A percentile compares a stretch with the other conserved stretches of the same genome.
These are phyloP conservation scores for Leptodactylus fuscus DNA, from an alignment of 2,113 vertebrate genomes.

Conservation along the genomic window DNA sequence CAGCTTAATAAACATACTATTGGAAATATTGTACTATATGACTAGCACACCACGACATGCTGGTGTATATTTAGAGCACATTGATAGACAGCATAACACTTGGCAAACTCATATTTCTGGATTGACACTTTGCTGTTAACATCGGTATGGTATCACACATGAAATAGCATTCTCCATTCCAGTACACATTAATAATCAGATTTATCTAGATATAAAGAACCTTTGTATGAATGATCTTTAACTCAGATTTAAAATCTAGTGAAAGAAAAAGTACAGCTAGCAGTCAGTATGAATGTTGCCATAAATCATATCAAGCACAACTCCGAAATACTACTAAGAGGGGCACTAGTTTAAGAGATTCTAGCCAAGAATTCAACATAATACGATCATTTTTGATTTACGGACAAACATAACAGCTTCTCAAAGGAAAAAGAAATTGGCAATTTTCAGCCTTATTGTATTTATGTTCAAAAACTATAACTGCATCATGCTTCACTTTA, in stretches of 20 bases:
- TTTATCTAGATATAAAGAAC: neutral
- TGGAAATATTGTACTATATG: no score
- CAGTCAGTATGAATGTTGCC: neutral
- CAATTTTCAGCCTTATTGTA: constrained; percentile 51
- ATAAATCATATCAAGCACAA: constrained; percentile 37
- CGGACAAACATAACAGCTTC: constrained; percentile 37
- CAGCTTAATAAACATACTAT: no score
- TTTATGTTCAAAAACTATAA: constrained; percentile 51
- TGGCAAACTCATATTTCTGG: no score
- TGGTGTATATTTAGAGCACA: no score
- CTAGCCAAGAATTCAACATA: constrained; percentile 40
- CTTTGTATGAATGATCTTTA: neutral
- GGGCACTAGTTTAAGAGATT: constrained; percentile 35
- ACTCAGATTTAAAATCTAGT: neutral
- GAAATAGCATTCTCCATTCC: neutral
- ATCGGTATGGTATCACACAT: neutral
- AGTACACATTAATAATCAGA: neutral
- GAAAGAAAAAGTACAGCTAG: constrained; percentile 13
- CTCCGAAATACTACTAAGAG: constrained; percentile 1
- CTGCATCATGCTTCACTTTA: constrained; percentile 44
- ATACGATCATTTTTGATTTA: constrained; percentile 41
- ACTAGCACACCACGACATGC: no score
- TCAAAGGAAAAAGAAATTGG: constrained; percentile 46
- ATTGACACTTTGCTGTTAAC: no score
- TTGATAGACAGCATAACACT: no score